These are phyloP conservation scores for Autographa pulchrina DNA, from an alignment of 2,888 invertebrate genomes.

Conservation along the genomic window DNA sequence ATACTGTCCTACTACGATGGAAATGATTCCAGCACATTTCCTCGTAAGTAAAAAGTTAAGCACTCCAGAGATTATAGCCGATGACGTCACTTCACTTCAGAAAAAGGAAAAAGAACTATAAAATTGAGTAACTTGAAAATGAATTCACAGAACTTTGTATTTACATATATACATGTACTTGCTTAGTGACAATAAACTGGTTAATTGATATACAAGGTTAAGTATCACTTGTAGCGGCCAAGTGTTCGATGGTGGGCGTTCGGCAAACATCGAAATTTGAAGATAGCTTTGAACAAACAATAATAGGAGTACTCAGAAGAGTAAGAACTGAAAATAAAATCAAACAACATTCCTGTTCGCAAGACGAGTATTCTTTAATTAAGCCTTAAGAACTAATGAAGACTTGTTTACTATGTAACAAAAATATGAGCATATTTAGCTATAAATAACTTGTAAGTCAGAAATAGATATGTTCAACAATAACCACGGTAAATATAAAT, in stretches of 20 bases:
- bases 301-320: neutral
- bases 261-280: neutral
- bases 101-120: too few relatives aligned
- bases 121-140: too few relatives aligned
- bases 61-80: too few relatives aligned
- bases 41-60: too few relatives aligned
- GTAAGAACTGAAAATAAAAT: neutral
- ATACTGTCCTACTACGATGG: too few relatives aligned
- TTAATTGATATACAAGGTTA: constrained; percentile 1
- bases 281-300: neutral
- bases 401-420: constrained; percentile 5
- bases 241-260: neutral
- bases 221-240: neutral
- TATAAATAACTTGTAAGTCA: constrained; percentile 18
- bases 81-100: too few relatives aligned
- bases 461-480: constrained; percentile 21
- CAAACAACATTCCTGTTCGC: neutral
- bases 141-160: neutral
- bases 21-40: too few relatives aligned
- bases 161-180: neutral
- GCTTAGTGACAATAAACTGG: neutral
- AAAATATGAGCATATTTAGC: constrained; percentile 17
- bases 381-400: neutral
- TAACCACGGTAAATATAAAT: constrained; percentile 6
- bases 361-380: too few relatives aligned